These are phyloP conservation scores for Homarus americanus DNA, from an alignment of 1,140 invertebrate genomes.

Conservation along the genomic window DNA sequence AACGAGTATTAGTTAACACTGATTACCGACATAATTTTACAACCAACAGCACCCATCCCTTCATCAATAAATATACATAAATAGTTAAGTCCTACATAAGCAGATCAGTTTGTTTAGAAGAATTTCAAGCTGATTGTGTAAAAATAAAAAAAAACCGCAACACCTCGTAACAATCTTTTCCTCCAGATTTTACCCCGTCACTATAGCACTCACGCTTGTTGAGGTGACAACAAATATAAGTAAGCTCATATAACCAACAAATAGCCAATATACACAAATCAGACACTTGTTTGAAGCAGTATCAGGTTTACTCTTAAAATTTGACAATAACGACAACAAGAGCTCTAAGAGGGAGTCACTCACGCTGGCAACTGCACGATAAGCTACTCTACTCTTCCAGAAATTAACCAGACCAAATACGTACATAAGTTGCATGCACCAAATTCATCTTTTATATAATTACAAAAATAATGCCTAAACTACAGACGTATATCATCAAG, in stretches of 20 bases:
- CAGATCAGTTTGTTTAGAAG: no score
- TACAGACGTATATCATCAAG: constrained; percentile 15
- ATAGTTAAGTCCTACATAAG: no score
- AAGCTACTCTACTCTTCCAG: background rate
- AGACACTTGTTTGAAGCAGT: constrained; percentile 28
- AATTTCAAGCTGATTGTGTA: no score
- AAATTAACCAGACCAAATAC: background rate
- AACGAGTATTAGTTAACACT: no score
- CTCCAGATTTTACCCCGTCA: background rate
- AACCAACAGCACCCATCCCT: no score
- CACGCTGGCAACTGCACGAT: constrained; percentile 32
- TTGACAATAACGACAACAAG: constrained; percentile 66
- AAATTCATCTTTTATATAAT: constrained; percentile 23
- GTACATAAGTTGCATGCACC: background rate
- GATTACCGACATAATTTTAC: no score
- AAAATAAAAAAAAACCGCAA: no score
- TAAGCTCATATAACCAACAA: background rate
- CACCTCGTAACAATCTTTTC: background rate
- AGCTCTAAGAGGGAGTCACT: constrained; percentile 12
- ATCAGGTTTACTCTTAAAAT: constrained; percentile 17
- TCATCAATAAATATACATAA: no score
- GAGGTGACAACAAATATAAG: background rate
- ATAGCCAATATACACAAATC: constrained; percentile 15
- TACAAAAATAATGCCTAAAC: constrained; percentile 14
- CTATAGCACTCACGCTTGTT: background rate